phyloP scores from a whole-genome alignment of 2,888 invertebrate genomes.

The Pheosia gnoma region DNA sequence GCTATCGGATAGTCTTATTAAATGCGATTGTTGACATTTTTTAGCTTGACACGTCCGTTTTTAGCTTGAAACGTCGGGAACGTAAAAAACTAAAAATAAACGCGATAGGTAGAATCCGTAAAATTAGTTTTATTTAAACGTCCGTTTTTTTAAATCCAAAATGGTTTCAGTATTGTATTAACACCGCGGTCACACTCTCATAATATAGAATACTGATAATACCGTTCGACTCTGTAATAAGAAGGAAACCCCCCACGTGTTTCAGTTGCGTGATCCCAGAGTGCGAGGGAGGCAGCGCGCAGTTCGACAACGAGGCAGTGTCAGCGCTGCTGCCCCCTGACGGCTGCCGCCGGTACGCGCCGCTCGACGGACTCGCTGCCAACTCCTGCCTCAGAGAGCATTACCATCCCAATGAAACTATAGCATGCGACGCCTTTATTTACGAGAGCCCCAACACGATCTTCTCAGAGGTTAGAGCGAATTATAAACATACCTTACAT shows the following conservation, averaged over 20 bases:
- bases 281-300: constrained; percentile 68
- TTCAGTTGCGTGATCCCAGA: constrained; percentile 82
- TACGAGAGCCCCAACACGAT: constrained; percentile 62
- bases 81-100: no score
- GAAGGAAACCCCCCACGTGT: not conserved
- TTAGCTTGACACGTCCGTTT: no score
- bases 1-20: no score
- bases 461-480: constrained; percentile 67
- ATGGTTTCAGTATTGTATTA: no score
- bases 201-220: no score
- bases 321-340: constrained; percentile 48
- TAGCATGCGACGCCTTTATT: constrained; percentile 57
- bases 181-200: no score
- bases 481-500: not conserved
- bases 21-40: no score
- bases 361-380: constrained; percentile 27
- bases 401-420: constrained; percentile 52
- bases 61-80: no score
- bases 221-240: no score
- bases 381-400: constrained; percentile 49
- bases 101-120: no score
- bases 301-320: constrained; percentile 46
- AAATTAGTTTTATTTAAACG: no score
- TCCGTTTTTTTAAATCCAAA: no score
- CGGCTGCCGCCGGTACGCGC: constrained; percentile 51